These are phyloP conservation scores for Idris sp. DNA, from an alignment of 1,140 invertebrate genomes.

Conservation along the genomic window DNA sequence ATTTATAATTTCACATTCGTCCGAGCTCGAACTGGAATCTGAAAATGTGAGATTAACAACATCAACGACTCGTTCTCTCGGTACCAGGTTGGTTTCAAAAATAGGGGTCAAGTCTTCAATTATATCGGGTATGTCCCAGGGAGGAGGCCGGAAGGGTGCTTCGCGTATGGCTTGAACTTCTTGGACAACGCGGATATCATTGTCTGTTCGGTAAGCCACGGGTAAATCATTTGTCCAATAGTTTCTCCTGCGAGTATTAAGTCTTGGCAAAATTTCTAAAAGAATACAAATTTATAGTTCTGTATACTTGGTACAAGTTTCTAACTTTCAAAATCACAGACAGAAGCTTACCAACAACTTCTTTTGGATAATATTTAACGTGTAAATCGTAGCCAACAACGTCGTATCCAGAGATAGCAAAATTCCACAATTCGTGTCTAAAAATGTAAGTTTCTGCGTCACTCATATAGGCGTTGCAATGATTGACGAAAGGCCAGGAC, in stretches of 20 bases:
- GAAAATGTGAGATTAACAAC: conserved; percentile 27
- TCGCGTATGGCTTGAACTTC: conserved; percentile 8
- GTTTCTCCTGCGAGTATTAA: neutral
- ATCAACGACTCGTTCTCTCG: too few relatives aligned
- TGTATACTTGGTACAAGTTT: too few relatives aligned
- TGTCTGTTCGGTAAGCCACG: neutral
- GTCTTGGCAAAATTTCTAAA: too few relatives aligned
- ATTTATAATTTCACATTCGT: conserved; percentile 35
- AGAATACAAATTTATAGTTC: too few relatives aligned
- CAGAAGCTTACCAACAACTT: conserved; percentile 4
- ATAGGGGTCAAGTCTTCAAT: conserved; percentile 6
- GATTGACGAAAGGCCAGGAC: conserved; percentile 84
- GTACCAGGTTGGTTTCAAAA: too few relatives aligned
- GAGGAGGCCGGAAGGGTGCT: too few relatives aligned
- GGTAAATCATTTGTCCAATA: neutral
- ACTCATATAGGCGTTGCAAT: conserved; percentile 80
- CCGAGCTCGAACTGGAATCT: conserved; percentile 14
- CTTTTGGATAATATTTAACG: conserved; percentile 70
- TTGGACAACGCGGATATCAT: conserved; percentile 11
- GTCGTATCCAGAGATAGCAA: conserved; percentile 90
- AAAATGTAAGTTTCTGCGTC: conserved; percentile 86
- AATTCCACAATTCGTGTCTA: conserved; percentile 92
- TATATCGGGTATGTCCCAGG: conserved; percentile 3
- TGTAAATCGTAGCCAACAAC: conserved; percentile 86
- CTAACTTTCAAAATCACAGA: neutral